These are phyloP conservation scores for Heliconius cydno DNA, from an alignment of 2,888 invertebrate species.

Conservation along the genomic window DNA sequence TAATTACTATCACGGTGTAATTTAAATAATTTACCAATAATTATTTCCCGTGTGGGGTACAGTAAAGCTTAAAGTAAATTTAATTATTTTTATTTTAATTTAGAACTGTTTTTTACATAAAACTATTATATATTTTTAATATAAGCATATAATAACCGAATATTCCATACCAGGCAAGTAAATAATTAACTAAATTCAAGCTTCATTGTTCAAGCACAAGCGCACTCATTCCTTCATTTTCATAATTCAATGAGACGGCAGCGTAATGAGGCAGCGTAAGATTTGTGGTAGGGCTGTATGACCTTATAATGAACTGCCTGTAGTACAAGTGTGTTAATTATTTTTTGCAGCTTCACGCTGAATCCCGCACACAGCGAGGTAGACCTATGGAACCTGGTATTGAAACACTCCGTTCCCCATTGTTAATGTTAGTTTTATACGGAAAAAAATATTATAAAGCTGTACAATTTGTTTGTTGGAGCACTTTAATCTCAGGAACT, in stretches of 20 bases:
- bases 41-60: too few species aligned
- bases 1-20: too few species aligned
- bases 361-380: neutral
- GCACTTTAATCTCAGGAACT: too few species aligned
- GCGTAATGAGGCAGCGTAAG: conserved; percentile 10
- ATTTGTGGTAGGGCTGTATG: neutral
- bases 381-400: neutral
- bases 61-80: too few species aligned
- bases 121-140: too few species aligned
- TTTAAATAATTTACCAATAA: too few species aligned
- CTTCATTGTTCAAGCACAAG: neutral
- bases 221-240: conserved; percentile 7
- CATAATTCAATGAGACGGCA: conserved; percentile 9
- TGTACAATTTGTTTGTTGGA: too few species aligned
- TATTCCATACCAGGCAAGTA: neutral
- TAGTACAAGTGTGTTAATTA: neutral
- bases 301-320: neutral
- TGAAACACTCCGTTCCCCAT: neutral
- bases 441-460: too few species aligned
- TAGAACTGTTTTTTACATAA: too few species aligned
- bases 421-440: too few species aligned
- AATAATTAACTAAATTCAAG: neutral
- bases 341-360: neutral
- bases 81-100: too few species aligned
- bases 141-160: neutral